phyloP scores from a whole-genome alignment of 2,888 invertebrate genomes.

The Rhamphomyia laevipes region DNA sequence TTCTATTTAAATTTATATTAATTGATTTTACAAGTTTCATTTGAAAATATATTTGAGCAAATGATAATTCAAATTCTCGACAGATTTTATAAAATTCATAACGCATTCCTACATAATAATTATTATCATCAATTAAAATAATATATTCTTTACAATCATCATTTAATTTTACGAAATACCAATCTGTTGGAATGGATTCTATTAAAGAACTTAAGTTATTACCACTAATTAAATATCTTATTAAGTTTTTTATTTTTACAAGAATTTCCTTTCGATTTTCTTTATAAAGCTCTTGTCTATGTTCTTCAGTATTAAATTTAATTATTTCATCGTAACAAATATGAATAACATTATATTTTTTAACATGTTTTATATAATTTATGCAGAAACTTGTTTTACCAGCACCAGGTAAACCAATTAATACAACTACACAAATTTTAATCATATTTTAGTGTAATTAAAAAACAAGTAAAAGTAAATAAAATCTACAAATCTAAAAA shows the following conservation, averaged over 20 bases:
- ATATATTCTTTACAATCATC: constrained; percentile 14
- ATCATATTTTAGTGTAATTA: constrained; percentile 17
- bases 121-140: constrained; percentile 33
- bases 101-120: constrained; percentile 34
- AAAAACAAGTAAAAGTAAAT: neutral
- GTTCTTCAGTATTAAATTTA: constrained; percentile 3
- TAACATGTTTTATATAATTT: constrained; percentile 15
- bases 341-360: constrained; percentile 22
- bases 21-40: constrained; percentile 15
- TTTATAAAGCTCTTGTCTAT: constrained; percentile 13
- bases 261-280: constrained; percentile 20
- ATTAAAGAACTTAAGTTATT: neutral
- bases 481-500: neutral
- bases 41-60: constrained; percentile 25
- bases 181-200: neutral
- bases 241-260: constrained; percentile 14
- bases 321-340: constrained; percentile 28
- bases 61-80: constrained; percentile 16
- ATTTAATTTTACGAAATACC: neutral
- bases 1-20: constrained; percentile 20
- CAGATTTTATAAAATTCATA: constrained; percentile 28
- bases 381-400: constrained; percentile 29
- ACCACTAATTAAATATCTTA: constrained; percentile 11
- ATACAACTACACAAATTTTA: constrained; percentile 25
- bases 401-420: constrained; percentile 30